Base-by-base conservation (phyloP, 2,888 invertebrate genomes). In the Zelleria hepariella region DNA sequence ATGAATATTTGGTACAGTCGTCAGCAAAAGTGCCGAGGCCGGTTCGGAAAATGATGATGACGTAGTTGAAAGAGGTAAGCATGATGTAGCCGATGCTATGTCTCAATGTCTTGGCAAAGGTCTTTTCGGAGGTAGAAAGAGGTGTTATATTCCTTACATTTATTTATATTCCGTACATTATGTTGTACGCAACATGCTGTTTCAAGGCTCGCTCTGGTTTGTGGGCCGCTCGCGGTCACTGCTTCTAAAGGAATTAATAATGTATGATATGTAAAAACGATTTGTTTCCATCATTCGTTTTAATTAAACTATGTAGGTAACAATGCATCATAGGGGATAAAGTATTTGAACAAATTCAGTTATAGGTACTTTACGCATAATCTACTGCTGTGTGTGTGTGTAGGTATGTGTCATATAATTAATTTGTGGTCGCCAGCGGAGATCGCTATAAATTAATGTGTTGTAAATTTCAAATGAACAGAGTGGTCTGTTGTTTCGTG, bases 371-470 rank as follows among this genome's bases (percentile, higher is more conserved):
- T 57, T 58, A 60, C 62, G 70, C 66, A 67, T 73, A 71, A 71
- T 76, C 73, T 75, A 75, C 68, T 69, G 63, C n/a, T n/a, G 32
- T 32, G 10, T 10, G 32, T 10, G 7, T 7, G 5, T 26, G 32
- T 42, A 42, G 10, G 4, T 15, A 4, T 42, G 15, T 68, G 70
- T 75, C 72, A 74, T 75, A 74, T 76, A 80, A 82, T 82, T 82
- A 81, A 82, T 82, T 80, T 77, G 78, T 78, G 80, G 79, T 70
- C 71, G 74, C 76, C 73, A 77, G 75, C 78, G 73, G 78, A 76
- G 78, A 78, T 78, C 67, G 68, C 68, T 70, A 66, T 73, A 74
- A 78, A 82, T 82, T 79, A 81, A 82, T 81, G 78, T 75, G 73
- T 73, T 74, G 75, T 70, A 72, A 77, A 78, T 77, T 77, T 70